phyloP scores from a whole-genome alignment of 2,888 invertebrate species.

The Drosophila infuscata region DNA sequence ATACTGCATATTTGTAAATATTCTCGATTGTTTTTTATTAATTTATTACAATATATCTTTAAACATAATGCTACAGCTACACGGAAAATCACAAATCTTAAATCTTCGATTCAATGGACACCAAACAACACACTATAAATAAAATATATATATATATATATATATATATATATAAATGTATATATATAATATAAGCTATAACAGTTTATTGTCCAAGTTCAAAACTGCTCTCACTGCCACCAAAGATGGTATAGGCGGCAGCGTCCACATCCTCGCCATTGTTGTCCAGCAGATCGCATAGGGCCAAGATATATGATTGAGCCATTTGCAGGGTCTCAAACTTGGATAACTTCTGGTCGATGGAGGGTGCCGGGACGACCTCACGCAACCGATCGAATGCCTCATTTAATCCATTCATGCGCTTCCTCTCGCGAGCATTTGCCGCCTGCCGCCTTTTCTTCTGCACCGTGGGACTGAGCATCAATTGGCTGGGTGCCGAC shows the following conservation, averaged over 20 bases:
- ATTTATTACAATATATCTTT: constrained; percentile 27
- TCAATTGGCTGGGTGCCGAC: constrained; percentile 23
- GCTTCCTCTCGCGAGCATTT: constrained; percentile 90
- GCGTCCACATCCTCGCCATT: constrained; percentile 67
- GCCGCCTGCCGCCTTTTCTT: constrained; percentile 89
- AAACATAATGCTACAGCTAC: constrained; percentile 39
- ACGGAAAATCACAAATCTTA: constrained; percentile 69
- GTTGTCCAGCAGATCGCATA: constrained; percentile 88
- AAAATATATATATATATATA: not conserved
- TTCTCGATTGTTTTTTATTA: constrained; percentile 3
- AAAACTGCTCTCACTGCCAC: constrained; percentile 52
- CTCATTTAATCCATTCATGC: constrained; percentile 92
- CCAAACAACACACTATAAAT: constrained; percentile 27
- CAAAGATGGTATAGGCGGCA: constrained; percentile 60
- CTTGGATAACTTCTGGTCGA: constrained; percentile 90
- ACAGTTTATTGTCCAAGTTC: constrained; percentile 25
- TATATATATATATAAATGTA: not conserved
- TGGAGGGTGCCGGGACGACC: constrained; percentile 90
- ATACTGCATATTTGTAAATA: not conserved
- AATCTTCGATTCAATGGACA: constrained; percentile 43
- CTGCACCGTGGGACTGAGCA: constrained; percentile 87
- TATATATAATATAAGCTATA: not conserved
- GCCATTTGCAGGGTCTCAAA: constrained; percentile 93
- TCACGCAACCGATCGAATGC: constrained; percentile 90
- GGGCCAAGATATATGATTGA: constrained; percentile 90